phyloP scores from a whole-genome alignment of 1,140 invertebrate genomes.

The Helicoverpa armigera region DNA sequence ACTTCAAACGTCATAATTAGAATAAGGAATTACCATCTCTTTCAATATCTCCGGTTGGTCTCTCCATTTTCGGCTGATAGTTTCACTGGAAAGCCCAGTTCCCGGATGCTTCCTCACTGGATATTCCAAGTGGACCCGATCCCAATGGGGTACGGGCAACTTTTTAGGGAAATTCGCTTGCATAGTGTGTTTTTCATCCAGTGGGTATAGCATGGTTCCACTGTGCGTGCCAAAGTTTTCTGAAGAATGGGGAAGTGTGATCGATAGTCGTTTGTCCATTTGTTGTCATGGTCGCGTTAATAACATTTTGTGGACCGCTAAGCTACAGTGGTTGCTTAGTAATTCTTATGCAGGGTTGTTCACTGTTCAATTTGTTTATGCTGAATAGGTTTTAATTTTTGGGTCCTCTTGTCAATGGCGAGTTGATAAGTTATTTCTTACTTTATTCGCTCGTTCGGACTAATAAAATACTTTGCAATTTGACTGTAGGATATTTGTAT shows the following conservation, averaged over 20 bases:
- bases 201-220: background rate
- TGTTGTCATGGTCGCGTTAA: conserved; percentile 4
- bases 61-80: conserved; percentile 64
- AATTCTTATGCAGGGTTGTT: background rate
- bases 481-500: background rate
- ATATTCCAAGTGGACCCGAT: conserved; percentile 69
- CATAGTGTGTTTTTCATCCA: conserved; percentile 57
- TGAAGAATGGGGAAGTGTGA: background rate
- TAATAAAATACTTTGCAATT: too few species aligned
- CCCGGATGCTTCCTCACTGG: conserved; percentile 68
- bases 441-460: too few species aligned
- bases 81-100: conserved; percentile 70
- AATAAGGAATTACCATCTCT: conserved; percentile 54
- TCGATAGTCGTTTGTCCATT: conserved; percentile 20
- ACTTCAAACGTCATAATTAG: background rate
- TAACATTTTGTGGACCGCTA: background rate
- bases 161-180: conserved; percentile 75
- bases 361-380: too few species aligned
- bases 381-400: too few species aligned
- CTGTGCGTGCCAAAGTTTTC: too few species aligned
- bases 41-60: conserved; percentile 65
- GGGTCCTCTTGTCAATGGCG: too few species aligned
- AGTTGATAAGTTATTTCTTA: too few species aligned
- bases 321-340: background rate
- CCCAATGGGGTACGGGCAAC: conserved; percentile 62